Conservation (phyloP, 2,797 vertebrate species). For the Urocyon cinereoargenteus region DNA sequence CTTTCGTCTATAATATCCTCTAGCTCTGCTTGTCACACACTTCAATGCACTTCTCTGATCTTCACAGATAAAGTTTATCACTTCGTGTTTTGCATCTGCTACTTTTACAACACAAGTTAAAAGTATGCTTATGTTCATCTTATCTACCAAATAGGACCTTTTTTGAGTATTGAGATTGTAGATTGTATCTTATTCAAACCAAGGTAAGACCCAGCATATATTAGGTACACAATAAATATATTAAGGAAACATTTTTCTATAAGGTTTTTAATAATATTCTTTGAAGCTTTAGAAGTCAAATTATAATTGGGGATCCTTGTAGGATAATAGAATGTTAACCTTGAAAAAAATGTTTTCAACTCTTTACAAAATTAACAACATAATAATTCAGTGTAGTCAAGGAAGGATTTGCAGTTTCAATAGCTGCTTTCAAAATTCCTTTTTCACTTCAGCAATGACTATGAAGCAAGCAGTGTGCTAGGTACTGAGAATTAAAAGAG, state of each 20-base stretch:
- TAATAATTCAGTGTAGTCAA: neutral
- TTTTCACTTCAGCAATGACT: neutral
- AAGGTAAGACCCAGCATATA: neutral
- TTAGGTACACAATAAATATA: neutral
- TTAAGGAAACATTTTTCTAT: neutral
- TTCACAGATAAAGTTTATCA: neutral
- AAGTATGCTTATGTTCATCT: neutral
- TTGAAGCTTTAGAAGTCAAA: neutral
- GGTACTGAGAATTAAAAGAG: neutral
- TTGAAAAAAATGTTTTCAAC: constrained; percentile 8
- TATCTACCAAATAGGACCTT: neutral
- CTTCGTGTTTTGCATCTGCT: neutral
- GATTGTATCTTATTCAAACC: neutral
- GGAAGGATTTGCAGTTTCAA: neutral
- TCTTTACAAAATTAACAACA: neutral
- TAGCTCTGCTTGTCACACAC: neutral
- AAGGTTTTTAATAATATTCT: constrained; percentile 1
- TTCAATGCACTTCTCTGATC: neutral
- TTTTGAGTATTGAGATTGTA: neutral
- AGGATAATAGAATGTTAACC: neutral
- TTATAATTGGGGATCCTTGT: neutral
- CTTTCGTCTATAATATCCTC: neutral
- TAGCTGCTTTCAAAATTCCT: neutral
- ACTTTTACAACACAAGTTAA: neutral
- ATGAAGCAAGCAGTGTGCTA: neutral